phyloP scores from a whole-genome alignment of 1,140 invertebrate genomes.

The Macrobrachium rosenbergii region DNA sequence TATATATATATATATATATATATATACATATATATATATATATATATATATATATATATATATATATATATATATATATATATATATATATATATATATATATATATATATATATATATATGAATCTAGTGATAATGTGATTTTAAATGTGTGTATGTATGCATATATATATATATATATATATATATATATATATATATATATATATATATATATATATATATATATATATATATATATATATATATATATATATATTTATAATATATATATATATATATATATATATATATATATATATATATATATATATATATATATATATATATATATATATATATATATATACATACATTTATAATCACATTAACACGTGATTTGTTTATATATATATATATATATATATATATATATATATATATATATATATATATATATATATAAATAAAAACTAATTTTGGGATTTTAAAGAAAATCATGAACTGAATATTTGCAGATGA shows the following conservation, averaged over 20 bases:
- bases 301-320: slow-evolving; percentile 8
- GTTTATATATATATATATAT: neutral
- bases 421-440: slow-evolving; percentile 6
- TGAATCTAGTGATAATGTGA: neutral
- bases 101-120: neutral
- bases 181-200: slow-evolving; percentile 9
- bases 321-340: slow-evolving; percentile 17
- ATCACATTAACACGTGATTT: neutral
- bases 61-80: slow-evolving; percentile 17
- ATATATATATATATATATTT: neutral
- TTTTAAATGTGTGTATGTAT: neutral
- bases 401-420: slow-evolving; percentile 17
- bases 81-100: slow-evolving; percentile 7
- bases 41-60: slow-evolving; percentile 1
- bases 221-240: slow-evolving; percentile 13
- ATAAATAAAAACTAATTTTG: neutral
- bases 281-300: neutral
- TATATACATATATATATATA: too few species aligned
- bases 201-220: slow-evolving; percentile 12
- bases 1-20: too few species aligned
- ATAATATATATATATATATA: neutral
- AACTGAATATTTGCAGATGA: neutral
- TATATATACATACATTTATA: slow-evolving; percentile 3
- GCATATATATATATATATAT: slow-evolving; percentile 10
- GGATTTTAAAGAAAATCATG: too few species aligned